Base-by-base conservation (phyloP, 2,797 vertebrate genomes). In the Halcyon smyrnensis region DNA sequence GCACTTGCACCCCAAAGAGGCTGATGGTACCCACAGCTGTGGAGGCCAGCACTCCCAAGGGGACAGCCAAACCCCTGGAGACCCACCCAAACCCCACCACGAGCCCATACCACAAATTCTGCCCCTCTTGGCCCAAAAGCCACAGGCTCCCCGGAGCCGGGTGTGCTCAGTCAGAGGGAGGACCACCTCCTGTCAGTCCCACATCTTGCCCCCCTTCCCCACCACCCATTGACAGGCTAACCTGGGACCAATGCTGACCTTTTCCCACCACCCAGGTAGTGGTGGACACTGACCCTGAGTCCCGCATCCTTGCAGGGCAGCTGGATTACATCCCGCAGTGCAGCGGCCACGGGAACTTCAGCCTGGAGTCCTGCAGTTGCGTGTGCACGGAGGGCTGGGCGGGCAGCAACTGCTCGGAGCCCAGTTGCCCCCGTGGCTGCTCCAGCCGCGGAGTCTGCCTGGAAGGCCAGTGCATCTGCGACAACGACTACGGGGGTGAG, bases 341-440 rank as follows among this genome's bases (percentile, higher is more conserved):
- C 98, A 98, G 98, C 10, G 99, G 99, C 69, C 99, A 99, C 1
- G 99, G 99, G 90, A 99, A 99, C 97, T 99, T 99, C 97, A 99
- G 98, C 97, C 97, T 99, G 91, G 99, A 99, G 67, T 97, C 99
- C 3, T 99, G 99, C 45, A 98, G 99, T 97, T 99, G 99, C 51
- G 95, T 99, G 97, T 99, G 99, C 86, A 98, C 98, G 32, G 98
- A 99, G 89, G 99, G 99, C 46, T 99, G 99, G 99, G 98, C 97
- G 0, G 99, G 99, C 82, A 99, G 99, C 97, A 99, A 99, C 98
- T 99, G 99, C 98, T 99, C 99, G 0, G 99, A 99, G 95, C 98
- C 99, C 3, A 98, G 96, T 39, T 99, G 99, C 96, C 99, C 98
- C 0, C 97, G 98, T 34, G 98, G 99, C 98, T 99, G 99, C 98